These are phyloP conservation scores for Seira ritae DNA, from an alignment of 2,888 invertebrate genomes.

Conservation along the genomic window DNA sequence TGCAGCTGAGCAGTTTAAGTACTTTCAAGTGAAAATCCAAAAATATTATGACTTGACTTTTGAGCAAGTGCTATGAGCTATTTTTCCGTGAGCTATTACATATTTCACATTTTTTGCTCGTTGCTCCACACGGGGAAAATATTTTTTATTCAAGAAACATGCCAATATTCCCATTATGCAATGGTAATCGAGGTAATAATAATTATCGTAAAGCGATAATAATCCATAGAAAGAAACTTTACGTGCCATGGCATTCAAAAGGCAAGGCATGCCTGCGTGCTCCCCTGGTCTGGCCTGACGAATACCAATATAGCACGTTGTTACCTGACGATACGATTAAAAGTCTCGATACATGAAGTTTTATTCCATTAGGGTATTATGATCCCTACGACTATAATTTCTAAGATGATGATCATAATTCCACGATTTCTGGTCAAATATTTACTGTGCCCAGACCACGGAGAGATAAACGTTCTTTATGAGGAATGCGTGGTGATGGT, in stretches of 20 bases:
- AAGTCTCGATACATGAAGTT: background rate
- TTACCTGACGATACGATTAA: too few relatives aligned
- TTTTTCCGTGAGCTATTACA: background rate
- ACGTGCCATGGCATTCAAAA: background rate
- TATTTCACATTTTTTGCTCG: background rate
- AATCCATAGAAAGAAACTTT: background rate
- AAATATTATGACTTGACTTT: background rate
- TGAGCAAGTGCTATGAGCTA: background rate
- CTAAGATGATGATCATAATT: conserved; percentile 57
- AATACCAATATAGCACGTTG: background rate
- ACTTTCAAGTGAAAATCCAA: background rate
- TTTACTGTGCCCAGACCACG: conserved; percentile 35
- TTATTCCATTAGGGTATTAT: conserved; percentile 1
- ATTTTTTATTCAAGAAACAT: background rate
- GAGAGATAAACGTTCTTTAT: background rate
- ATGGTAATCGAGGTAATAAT: conserved; percentile 9
- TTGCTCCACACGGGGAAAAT: background rate
- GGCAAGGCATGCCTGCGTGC: background rate
- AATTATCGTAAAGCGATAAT: conserved; percentile 14
- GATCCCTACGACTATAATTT: conserved; percentile 9
- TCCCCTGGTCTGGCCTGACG: background rate
- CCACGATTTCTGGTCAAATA: conserved; percentile 57
- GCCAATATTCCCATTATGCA: conserved; percentile 11
- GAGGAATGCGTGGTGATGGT: too few relatives aligned
- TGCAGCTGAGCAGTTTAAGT: too few relatives aligned